Percentiles rank a stretch among this genome's conserved stretches.
These are phyloP conservation scores for Hirtodrosophila alboralis DNA, from an alignment of 2,888 invertebrate genomes.

Conservation along the genomic window DNA sequence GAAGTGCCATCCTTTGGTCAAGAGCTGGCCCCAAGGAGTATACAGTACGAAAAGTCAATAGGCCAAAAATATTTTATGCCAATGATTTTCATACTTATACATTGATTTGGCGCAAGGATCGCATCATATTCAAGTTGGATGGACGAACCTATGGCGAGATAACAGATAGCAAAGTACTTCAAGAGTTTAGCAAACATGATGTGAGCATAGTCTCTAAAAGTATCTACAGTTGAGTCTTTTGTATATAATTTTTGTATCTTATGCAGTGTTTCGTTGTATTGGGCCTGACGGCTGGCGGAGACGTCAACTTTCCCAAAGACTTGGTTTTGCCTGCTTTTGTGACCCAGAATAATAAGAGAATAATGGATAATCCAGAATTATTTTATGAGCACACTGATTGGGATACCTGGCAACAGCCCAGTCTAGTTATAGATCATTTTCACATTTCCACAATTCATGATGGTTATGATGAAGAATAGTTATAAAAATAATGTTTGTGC, in stretches of 20 bases:
- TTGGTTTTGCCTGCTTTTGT: too few relatives aligned
- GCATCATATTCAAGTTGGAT: conserved; percentile 36
- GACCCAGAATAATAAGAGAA: too few relatives aligned
- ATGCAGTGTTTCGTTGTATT: conserved; percentile 28
- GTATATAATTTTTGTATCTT: background rate
- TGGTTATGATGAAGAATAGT: conserved; percentile 20
- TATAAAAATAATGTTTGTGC: background rate
- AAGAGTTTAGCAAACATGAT: background rate
- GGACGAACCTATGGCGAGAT: conserved; percentile 25
- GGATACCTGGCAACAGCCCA: conserved; percentile 20
- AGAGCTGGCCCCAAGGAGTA: background rate
- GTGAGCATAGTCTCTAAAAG: conserved; percentile 8
- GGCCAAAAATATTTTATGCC: background rate
- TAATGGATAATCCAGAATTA: too few relatives aligned
- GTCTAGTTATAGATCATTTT: conserved; percentile 35
- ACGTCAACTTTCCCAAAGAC: conserved; percentile 32
- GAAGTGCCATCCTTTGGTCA: conserved; percentile 20
- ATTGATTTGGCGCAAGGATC: conserved; percentile 38
- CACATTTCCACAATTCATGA: conserved; percentile 26
- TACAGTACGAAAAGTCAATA: background rate
- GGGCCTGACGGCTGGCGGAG: conserved; percentile 42
- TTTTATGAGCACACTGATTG: rapidly evolving
- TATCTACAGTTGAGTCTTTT: background rate
- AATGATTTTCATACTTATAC: conserved; percentile 27
- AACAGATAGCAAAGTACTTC: conserved; percentile 1